A percentile compares a stretch with the other conserved stretches of the same genome.
These are phyloP conservation scores for Miniopterus natalensis DNA, from an alignment of 2,113 vertebrate genomes.

Conservation along the genomic window DNA sequence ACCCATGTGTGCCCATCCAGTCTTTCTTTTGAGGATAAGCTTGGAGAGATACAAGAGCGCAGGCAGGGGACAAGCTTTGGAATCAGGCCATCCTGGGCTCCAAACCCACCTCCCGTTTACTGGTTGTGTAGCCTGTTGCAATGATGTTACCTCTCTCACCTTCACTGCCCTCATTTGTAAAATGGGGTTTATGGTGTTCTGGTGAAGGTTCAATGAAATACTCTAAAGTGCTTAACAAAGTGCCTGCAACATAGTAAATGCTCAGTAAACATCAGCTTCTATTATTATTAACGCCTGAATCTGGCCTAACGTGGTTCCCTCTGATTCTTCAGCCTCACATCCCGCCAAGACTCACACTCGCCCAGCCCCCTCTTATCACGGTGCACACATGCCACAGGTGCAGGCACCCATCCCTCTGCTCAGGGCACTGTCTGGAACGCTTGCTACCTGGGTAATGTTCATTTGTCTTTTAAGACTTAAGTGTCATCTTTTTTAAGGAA, in stretches of 20 bases:
- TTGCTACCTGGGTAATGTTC: neutral
- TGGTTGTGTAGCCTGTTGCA: neutral
- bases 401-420: neutral
- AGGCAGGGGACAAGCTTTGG: neutral
- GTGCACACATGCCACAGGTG: rapidly evolving
- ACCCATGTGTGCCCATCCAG: too few relatives aligned
- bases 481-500: neutral
- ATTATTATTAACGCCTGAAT: neutral
- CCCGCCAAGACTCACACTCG: neutral
- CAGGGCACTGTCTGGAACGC: neutral
- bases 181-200: neutral
- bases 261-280: neutral
- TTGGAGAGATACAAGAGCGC: neutral
- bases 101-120: neutral
- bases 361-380: too few relatives aligned
- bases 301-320: neutral
- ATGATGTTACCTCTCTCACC: neutral
- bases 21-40: neutral
- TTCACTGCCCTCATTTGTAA: neutral
- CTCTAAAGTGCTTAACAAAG: neutral
- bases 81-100: neutral
- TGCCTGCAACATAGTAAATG: neutral
- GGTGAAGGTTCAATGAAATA: neutral
- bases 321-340: neutral
- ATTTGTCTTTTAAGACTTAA: neutral